These are phyloP conservation scores for Carollia perspicillata DNA, from an alignment of 2,113 vertebrate species.

Conservation along the genomic window DNA sequence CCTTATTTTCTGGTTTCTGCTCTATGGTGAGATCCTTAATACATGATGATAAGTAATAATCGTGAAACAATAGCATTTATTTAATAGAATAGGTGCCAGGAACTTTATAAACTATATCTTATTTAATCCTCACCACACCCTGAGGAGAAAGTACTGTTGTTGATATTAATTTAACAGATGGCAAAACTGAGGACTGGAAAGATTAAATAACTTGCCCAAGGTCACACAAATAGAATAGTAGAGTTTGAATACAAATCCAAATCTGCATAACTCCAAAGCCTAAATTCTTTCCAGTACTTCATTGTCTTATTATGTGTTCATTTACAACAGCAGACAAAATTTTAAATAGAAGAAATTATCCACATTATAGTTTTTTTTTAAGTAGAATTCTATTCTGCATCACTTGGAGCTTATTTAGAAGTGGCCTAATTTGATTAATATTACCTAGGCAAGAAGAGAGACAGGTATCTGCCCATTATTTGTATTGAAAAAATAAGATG, in stretches of 20 bases:
- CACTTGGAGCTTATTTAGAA: not conserved
- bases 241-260: not conserved
- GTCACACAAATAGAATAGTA: not conserved
- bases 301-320: not conserved
- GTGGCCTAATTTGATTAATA: not conserved
- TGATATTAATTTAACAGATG: not conserved
- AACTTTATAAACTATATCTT: slow-evolving; percentile 1
- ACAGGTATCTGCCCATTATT: not conserved
- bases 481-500: not conserved
- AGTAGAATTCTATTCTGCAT: not conserved
- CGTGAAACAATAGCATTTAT: not conserved
- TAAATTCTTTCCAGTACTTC: not conserved
- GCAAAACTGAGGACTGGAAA: not conserved
- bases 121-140: not conserved
- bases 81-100: not conserved
- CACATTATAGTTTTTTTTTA: not conserved
- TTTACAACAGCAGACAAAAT: not conserved
- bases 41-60: not conserved
- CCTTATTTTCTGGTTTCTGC: not conserved
- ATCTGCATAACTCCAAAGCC: not conserved
- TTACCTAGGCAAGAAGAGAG: not conserved
- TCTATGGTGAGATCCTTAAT: not conserved
- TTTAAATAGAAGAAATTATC: not conserved
- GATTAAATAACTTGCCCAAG: not conserved
- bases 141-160: not conserved